Evolutionary conservation across 2,113 vertebrate species (phyloP), one percentile per base, ranked within the genome.

Genomic region (Nothocercus julius): DNA sequence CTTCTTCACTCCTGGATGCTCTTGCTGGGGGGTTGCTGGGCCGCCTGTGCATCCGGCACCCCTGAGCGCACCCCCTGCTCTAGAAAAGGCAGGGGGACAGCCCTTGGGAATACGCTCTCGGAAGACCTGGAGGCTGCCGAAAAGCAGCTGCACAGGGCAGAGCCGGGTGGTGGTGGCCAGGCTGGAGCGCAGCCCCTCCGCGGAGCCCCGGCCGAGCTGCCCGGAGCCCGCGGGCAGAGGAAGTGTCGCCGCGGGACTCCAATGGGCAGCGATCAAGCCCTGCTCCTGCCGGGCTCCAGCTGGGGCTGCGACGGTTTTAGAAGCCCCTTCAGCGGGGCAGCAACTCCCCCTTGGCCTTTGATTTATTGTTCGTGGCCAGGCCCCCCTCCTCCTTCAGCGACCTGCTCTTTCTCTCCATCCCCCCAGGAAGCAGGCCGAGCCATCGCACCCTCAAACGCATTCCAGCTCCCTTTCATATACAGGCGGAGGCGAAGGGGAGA

Each of bases 381-480:
- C 85, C 58, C 68, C 56, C 87, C 82, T 64, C 69, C 91, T 89
- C 85, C 74, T 77, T 77, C 73, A 56, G 88, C 87, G 78, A 72
- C 86, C 89, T 73, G 92, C 78, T 90, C 70, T 92, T 89, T 91
- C 92, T 87, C n/a, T 86, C 95, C 92, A 93, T 92, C 90, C 63
- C 95, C 83, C 91, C 68, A 85, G 95, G 97, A 96, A 92, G 76
- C 87, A 32, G 34, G 21, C n/a, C 27, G 40, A 27, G 30, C 54
- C 38, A 66, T 56, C 42, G 84, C 40, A 34, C 83, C 90, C 93
- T 96, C 87, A 87, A 90, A 94, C 79, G 69, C 95, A 97, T 96
- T 96, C 95, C 89, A 84, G 47, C 42, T 90, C 56, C 72, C 90
- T 96, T 96, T 94, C 92, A 93, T 96, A 97, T 97, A 96, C 95